Conservation (phyloP, 2,888 invertebrate genomes). For the Synergus laeviventris region DNA sequence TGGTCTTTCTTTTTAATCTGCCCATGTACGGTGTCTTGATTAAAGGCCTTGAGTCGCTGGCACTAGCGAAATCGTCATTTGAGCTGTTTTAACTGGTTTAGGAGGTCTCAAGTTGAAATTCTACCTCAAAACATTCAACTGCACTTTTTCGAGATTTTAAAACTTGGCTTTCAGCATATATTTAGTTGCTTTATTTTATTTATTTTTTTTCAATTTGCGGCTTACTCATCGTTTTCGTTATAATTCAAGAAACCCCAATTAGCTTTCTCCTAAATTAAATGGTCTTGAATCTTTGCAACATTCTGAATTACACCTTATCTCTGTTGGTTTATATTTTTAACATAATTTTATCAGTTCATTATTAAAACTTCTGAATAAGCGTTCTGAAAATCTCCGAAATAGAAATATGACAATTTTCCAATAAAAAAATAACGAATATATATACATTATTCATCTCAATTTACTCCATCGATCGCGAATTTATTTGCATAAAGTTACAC, state of each 20-base stretch:
- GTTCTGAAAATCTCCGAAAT: background rate
- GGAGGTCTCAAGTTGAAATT: background rate
- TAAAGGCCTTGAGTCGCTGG: constrained; percentile 14
- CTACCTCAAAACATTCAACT: background rate
- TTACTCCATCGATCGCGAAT: constrained; percentile 13
- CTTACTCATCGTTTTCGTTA: background rate
- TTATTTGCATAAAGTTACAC: constrained; percentile 25
- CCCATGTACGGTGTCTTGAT: constrained; percentile 33
- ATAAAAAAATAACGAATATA: constrained; percentile 23
- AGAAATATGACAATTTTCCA: background rate
- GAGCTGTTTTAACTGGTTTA: constrained; percentile 26
- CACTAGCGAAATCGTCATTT: constrained; percentile 20
- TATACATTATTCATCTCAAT: constrained; percentile 34
- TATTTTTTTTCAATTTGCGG: too few relatives aligned
- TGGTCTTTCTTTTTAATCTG: constrained; percentile 17
- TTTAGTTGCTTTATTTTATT: background rate
- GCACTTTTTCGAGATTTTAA: background rate
- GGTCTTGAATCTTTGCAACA: background rate
- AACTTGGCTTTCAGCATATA: background rate
- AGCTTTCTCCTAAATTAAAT: background rate
- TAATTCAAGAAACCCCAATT: background rate
- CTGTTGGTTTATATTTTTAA: background rate
- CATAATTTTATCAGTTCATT: background rate
- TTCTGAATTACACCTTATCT: constrained; percentile 1
- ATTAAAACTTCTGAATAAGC: background rate